These are phyloP conservation scores for Drosophila pandora DNA, from an alignment of 1,140 invertebrate species.

Conservation along the genomic window DNA sequence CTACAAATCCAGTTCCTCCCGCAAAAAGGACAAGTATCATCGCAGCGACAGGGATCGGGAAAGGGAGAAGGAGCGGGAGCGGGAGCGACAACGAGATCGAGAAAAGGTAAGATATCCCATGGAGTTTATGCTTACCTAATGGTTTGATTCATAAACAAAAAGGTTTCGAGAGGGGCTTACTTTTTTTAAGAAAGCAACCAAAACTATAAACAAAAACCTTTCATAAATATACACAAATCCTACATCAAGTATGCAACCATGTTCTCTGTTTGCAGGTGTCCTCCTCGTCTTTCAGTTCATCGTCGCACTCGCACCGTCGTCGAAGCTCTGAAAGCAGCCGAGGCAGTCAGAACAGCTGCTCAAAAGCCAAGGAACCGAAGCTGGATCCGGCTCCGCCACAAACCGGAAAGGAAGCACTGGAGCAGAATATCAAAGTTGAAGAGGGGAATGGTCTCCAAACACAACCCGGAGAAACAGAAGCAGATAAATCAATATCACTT, in stretches of 20 bases:
- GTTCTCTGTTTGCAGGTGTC: conserved; percentile 30
- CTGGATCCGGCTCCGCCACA: conserved; percentile 31
- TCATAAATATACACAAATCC: too few relatives aligned
- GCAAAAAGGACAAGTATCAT: conserved; percentile 67
- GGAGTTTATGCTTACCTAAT: neutral
- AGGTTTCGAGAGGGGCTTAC: too few relatives aligned
- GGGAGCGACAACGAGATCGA: conserved; percentile 48
- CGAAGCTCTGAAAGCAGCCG: conserved; percentile 76
- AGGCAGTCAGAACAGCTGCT: conserved; percentile 66
- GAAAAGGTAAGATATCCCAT: conserved; percentile 45
- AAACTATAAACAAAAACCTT: too few relatives aligned
- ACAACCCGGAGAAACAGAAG: conserved; percentile 17
- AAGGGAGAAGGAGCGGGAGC: conserved; percentile 41
- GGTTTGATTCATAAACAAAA: too few relatives aligned
- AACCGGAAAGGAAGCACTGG: conserved; percentile 22
- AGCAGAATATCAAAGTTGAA: conserved; percentile 52
- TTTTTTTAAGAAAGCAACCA: too few relatives aligned
- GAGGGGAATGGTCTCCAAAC: conserved; percentile 20
- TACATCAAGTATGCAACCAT: neutral
- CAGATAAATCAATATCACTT: conserved; percentile 15
- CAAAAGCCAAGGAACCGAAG: conserved; percentile 30
- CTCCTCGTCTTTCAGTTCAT: conserved; percentile 66
- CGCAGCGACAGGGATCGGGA: conserved; percentile 57
- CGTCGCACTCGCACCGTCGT: conserved; percentile 67
- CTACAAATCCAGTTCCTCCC: conserved; percentile 59